Evolutionary conservation across 2,113 vertebrate genomes (phyloP).

Genomic region (Arvicanthis niloticus): DNA sequence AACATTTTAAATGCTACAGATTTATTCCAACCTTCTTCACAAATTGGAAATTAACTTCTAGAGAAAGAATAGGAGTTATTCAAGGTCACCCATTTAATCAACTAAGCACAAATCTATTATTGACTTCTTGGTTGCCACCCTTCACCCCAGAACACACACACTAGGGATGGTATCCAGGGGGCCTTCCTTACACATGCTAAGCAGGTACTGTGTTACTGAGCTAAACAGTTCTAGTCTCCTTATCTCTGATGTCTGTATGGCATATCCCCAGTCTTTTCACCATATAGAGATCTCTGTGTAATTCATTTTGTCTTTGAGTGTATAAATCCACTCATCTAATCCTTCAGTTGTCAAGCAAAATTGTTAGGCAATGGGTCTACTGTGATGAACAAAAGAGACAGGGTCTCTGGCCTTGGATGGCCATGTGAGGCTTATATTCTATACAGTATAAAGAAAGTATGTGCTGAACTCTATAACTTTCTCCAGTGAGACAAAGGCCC

Average conservation of each 20-base stretch:
- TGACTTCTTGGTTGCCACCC: neutral
- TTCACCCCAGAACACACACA: neutral
- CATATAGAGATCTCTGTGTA: neutral
- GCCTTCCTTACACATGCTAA: neutral
- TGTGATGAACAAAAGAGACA: conserved; percentile 4
- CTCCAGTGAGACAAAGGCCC: neutral
- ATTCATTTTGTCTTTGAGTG: conserved; percentile 41
- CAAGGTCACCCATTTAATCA: neutral
- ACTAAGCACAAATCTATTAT: neutral
- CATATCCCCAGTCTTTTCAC: neutral
- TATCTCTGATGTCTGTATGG: neutral
- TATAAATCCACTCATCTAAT: conserved; percentile 8
- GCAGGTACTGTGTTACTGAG: neutral
- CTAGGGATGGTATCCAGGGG: neutral
- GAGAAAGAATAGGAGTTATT: neutral
- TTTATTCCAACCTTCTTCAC: conserved; percentile 22
- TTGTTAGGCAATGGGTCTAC: neutral
- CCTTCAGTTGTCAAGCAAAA: conserved; percentile 6
- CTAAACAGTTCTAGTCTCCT: neutral
- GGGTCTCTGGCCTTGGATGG: neutral
- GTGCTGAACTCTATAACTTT: neutral
- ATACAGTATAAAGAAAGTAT: conserved; percentile 22
- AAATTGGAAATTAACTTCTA: conserved; percentile 13
- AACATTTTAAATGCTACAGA: conserved; percentile 15
- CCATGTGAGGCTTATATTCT: neutral